These are phyloP conservation scores for Dilophus febrilis DNA, from an alignment of 2,888 invertebrate genomes.

Conservation along the genomic window DNA sequence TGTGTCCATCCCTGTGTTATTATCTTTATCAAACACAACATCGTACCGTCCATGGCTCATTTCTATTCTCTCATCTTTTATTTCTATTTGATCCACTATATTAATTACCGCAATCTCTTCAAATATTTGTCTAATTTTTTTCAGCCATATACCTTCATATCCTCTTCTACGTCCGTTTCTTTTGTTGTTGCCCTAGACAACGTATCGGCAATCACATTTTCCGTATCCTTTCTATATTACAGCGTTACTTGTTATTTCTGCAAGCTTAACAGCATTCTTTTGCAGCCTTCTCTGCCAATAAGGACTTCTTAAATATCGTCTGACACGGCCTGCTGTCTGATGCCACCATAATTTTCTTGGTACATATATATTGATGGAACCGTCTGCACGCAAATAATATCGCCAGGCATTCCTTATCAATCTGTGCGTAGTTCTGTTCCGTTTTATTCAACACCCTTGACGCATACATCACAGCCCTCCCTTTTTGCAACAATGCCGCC, in stretches of 20 bases:
- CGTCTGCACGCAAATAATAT: background rate
- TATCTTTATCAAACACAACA: background rate
- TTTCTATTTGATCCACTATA: background rate
- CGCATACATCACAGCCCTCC: constrained; percentile 13
- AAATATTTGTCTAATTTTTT: background rate
- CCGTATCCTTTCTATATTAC: background rate
- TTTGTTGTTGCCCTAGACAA: background rate
- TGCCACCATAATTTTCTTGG: background rate
- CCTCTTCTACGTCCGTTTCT: background rate
- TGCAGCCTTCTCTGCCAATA: background rate
- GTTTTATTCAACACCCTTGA: constrained; percentile 8
- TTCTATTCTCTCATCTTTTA: background rate
- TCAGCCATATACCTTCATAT: too few relatives aligned
- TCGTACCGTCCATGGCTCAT: background rate
- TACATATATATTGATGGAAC: background rate
- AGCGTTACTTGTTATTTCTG: background rate
- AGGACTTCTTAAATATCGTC: background rate
- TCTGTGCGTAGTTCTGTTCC: background rate
- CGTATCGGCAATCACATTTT: constrained; percentile 1
- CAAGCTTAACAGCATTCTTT: background rate
- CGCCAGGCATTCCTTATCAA: too few relatives aligned
- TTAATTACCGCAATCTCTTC: background rate
- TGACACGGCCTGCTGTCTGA: background rate
- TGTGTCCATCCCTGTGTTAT: background rate
- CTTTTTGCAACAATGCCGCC: constrained; percentile 12